phyloP scores from a whole-genome alignment of 2,888 invertebrate species.

The Protodeltote pygarga region DNA sequence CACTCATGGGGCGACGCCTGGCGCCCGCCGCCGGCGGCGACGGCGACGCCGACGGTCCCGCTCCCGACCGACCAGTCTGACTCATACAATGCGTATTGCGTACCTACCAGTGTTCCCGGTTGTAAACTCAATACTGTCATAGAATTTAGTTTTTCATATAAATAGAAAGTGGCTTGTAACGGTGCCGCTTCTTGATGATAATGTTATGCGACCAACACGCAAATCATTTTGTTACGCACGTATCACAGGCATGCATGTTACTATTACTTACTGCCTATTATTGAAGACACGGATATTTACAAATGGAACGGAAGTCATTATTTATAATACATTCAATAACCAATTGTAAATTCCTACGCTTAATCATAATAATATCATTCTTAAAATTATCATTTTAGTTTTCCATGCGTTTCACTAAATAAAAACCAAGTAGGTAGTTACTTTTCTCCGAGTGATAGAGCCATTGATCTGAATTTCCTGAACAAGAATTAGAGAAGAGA shows the following conservation, averaged over 20 bases:
- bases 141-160: slow-evolving; percentile 27
- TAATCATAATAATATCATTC: too few relatives aligned
- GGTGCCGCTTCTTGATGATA: slow-evolving; percentile 32
- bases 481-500: too few relatives aligned
- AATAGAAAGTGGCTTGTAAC: slow-evolving; percentile 54
- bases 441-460: too few relatives aligned
- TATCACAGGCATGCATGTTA: slow-evolving; percentile 19
- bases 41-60: slow-evolving; percentile 22
- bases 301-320: slow-evolving; percentile 6
- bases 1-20: slow-evolving; percentile 44
- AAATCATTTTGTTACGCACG: slow-evolving; percentile 34
- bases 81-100: slow-evolving; percentile 38
- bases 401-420: too few relatives aligned
- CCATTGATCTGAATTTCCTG: too few relatives aligned
- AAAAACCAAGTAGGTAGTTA: too few relatives aligned
- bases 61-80: slow-evolving; percentile 49
- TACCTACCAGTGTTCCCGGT: slow-evolving; percentile 13
- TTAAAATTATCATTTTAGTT: too few relatives aligned
- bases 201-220: slow-evolving; percentile 45
- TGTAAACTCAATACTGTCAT: slow-evolving; percentile 25
- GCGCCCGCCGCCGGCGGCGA: slow-evolving; percentile 45
- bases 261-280: slow-evolving; percentile 11
- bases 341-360: background rate
- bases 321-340: background rate
- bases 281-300: slow-evolving; percentile 2